Evolutionary conservation across 64 coral and sea anemone genomes (phyloP).

Genomic region (Pocillopora damicornis): DNA sequence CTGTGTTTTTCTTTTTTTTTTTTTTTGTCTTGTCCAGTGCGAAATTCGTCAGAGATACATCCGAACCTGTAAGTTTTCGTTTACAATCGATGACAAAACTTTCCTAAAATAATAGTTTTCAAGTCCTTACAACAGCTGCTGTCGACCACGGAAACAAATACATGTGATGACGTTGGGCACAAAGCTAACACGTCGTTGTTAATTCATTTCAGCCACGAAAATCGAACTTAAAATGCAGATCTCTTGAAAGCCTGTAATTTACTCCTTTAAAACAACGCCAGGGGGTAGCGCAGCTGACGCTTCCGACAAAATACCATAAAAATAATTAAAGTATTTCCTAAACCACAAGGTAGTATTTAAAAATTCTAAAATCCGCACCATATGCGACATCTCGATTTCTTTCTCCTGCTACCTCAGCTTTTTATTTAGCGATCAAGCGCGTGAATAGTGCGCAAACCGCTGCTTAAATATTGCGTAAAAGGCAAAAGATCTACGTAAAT

Average conservation of each 20-base stretch:
- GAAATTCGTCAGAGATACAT: neutral
- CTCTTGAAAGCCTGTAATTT: slow-evolving; percentile 3
- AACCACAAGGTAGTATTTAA: neutral
- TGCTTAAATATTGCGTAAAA: slow-evolving; percentile 22
- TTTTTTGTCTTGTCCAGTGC: neutral
- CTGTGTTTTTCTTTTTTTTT: neutral
- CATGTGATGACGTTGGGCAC: neutral
- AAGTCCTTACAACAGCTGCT: neutral
- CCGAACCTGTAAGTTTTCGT: neutral
- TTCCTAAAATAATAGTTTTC: neutral
- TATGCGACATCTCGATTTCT: neutral
- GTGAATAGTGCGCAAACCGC: neutral
- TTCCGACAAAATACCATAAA: neutral
- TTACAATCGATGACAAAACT: neutral
- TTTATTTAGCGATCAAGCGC: neutral
- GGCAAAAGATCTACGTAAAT: neutral
- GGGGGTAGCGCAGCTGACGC: neutral
- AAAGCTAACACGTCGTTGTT: neutral
- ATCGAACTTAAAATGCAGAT: slow-evolving; percentile 5
- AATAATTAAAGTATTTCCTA: neutral
- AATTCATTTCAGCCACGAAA: neutral
- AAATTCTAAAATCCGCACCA: neutral
- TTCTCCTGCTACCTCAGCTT: neutral
- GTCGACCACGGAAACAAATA: neutral
- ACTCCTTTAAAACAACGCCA: neutral